These are phyloP conservation scores for Manis pentadactyla DNA, from an alignment of 2,797 vertebrate species.

Conservation along the genomic window DNA sequence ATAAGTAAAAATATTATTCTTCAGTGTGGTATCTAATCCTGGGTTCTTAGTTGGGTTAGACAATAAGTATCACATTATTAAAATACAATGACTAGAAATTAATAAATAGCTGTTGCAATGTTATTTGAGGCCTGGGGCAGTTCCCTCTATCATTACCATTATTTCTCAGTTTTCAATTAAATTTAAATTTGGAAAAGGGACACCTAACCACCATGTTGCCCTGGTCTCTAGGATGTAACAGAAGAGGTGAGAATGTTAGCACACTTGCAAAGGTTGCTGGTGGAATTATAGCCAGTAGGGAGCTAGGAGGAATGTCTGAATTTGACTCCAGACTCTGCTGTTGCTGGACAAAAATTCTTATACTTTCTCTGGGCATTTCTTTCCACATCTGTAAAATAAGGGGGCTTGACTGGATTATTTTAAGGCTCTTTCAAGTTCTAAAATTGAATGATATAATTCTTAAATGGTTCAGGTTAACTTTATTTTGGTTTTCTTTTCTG, in stretches of 20 bases:
- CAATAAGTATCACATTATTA: neutral
- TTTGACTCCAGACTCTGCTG: neutral
- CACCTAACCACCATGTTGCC: neutral
- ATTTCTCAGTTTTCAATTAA: neutral
- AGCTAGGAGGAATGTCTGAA: neutral
- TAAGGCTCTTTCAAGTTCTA: neutral
- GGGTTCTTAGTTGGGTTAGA: neutral
- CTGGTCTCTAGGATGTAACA: neutral
- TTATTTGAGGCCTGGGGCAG: neutral
- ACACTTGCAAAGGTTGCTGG: neutral
- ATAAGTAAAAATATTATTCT: neutral
- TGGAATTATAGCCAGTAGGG: neutral
- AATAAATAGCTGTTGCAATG: neutral
- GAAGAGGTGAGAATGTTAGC: neutral
- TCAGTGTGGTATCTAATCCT: neutral
- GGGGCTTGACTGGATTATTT: neutral
- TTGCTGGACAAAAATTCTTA: neutral
- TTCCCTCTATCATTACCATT: neutral
- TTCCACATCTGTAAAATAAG: slow-evolving; percentile 11
- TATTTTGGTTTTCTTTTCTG: slow-evolving; percentile 10
- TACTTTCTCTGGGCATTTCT: neutral
- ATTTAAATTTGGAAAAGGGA: neutral
- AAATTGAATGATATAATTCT: neutral
- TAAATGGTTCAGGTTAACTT: neutral
- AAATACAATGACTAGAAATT: neutral